phyloP scores from a whole-genome alignment of 1,140 invertebrate species.

The Micrasema longulum region DNA sequence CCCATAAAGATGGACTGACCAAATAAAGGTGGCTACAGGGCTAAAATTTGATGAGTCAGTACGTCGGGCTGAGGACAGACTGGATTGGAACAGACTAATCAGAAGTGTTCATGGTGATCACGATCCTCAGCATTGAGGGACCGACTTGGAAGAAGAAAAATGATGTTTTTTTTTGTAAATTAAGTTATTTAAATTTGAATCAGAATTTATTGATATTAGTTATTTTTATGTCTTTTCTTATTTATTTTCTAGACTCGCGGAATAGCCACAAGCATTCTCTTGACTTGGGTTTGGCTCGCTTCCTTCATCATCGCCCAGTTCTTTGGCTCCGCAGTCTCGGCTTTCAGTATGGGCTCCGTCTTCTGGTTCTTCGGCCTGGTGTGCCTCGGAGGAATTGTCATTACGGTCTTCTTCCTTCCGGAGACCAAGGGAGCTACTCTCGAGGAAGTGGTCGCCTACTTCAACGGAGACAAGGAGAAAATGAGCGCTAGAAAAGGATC shows the following conservation, averaged over 20 bases:
- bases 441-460: conserved; percentile 38
- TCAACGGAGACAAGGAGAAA: neutral
- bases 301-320: conserved; percentile 43
- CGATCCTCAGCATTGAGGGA: too few species aligned
- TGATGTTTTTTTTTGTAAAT: too few species aligned
- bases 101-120: too few species aligned
- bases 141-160: too few species aligned
- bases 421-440: conserved; percentile 47
- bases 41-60: too few species aligned
- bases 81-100: too few species aligned
- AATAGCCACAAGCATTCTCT: conserved; percentile 36
- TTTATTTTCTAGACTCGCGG: conserved; percentile 40
- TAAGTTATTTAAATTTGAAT: too few species aligned
- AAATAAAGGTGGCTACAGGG: too few species aligned
- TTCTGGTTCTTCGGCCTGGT: conserved; percentile 44
- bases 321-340: neutral
- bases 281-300: conserved; percentile 41
- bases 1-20: too few species aligned
- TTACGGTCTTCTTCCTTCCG: conserved; percentile 39
- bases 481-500: neutral
- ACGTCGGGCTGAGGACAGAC: too few species aligned
- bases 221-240: too few species aligned
- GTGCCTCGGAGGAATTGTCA: conserved; percentile 2
- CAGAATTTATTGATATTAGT: too few species aligned
- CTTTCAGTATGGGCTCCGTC: conserved; percentile 33